A percentile compares a stretch with the other conserved stretches of the same genome.
phyloP scores from a whole-genome alignment of 2,113 vertebrate genomes.

The Passer montanus region DNA sequence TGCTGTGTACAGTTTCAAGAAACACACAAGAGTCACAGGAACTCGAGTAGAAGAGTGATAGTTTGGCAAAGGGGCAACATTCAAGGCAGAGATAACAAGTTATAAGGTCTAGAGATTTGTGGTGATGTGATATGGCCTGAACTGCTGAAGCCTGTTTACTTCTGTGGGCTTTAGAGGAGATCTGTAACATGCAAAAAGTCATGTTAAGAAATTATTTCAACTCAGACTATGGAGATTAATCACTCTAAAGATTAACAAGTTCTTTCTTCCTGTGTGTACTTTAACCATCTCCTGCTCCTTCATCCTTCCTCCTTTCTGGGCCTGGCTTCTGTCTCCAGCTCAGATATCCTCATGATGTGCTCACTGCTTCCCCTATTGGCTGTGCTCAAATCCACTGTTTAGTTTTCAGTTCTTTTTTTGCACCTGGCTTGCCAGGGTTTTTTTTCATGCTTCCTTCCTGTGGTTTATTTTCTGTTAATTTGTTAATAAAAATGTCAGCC shows the following conservation, averaged over 20 bases:
- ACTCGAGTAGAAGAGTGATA: not conserved
- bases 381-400: not conserved
- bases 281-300: not conserved
- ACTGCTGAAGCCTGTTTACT: not conserved
- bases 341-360: accelerated
- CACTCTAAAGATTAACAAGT: not conserved
- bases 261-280: not conserved
- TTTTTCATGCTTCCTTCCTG: not conserved
- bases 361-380: not conserved
- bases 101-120: not conserved
- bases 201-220: not conserved
- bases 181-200: not conserved
- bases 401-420: not conserved
- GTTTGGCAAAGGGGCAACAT: not conserved
- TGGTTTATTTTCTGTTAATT: not conserved
- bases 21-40: not conserved
- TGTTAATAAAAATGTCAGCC: not conserved
- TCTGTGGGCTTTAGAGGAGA: not conserved
- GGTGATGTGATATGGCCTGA: not conserved
- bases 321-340: not conserved
- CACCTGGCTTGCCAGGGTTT: not conserved
- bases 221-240: not conserved
- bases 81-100: not conserved
- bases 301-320: not conserved
- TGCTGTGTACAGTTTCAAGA: not conserved